A percentile compares a stretch with the other conserved stretches of the same genome.
Conservation (phyloP, 2,888 invertebrate genomes). For the Drosophila quinaria region DNA sequence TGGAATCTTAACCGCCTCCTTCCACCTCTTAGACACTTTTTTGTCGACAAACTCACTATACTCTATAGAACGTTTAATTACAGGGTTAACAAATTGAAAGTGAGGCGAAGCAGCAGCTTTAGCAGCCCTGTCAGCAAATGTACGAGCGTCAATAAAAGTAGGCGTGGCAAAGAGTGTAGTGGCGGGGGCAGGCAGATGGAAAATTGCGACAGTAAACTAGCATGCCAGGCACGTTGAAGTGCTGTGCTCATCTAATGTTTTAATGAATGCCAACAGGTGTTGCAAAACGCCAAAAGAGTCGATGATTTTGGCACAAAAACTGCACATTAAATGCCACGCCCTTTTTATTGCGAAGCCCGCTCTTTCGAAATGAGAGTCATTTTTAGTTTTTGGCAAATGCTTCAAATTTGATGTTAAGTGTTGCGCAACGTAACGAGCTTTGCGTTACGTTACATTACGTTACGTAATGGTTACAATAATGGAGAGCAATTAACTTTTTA, state of each 20-base stretch:
- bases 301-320: conserved; percentile 25
- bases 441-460: conserved; percentile 43
- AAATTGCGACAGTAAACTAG: conserved; percentile 15
- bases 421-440: conserved; percentile 64
- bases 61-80: neutral
- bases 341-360: neutral
- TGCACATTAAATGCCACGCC: conserved; percentile 18
- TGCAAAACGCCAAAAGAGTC: conserved; percentile 34
- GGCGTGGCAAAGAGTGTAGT: conserved; percentile 10
- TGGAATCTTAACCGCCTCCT: too few species aligned
- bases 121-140: conserved; percentile 58
- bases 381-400: conserved; percentile 25
- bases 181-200: neutral
- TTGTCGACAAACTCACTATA: neutral
- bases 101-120: neutral
- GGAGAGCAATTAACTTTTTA: conserved; percentile 72
- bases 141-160: conserved; percentile 72
- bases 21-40: too few species aligned
- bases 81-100: conserved; percentile 5
- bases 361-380: neutral
- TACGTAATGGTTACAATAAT: conserved; percentile 56
- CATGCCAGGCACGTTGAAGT: conserved; percentile 30
- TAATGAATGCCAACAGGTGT: conserved; percentile 62
- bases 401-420: conserved; percentile 46
- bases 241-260: conserved; percentile 22